A percentile compares a stretch with the other conserved stretches of the same genome.
Conservation (phyloP, 2,113 vertebrate genomes). For the Ivindomyrus marchei region DNA sequence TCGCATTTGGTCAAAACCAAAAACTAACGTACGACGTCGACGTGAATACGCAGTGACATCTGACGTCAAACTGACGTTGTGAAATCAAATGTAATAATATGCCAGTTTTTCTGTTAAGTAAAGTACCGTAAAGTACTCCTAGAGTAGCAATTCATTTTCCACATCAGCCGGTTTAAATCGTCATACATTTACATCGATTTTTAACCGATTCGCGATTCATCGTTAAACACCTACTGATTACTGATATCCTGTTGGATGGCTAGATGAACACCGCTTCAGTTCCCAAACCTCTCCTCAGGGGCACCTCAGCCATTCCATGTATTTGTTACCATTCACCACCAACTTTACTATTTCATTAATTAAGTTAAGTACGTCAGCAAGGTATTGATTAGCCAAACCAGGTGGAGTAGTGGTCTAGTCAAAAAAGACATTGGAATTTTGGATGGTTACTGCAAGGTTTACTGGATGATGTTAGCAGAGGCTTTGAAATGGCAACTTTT, state of each 20-base stretch:
- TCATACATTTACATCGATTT: no score
- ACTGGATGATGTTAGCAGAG: not conserved
- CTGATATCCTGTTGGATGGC: not conserved
- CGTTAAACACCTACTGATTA: not conserved
- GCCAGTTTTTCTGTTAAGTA: no score
- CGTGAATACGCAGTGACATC: no score
- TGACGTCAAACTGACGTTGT: no score
- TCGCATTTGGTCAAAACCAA: no score
- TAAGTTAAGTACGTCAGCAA: not conserved
- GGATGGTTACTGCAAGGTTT: not conserved
- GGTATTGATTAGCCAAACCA: not conserved
- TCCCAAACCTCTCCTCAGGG: not conserved
- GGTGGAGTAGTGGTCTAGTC: not conserved
- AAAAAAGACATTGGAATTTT: not conserved
- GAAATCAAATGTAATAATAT: no score
- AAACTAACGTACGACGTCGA: no score
- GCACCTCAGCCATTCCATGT: not conserved
- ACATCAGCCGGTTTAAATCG: no score
- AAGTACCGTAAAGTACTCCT: no score
- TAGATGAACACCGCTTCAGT: not conserved
- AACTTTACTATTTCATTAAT: not conserved
- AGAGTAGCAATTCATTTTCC: no score
- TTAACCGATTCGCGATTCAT: no score
- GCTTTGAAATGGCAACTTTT: not conserved
- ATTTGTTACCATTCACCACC: not conserved